Evolutionary conservation across 2,888 invertebrate genomes (phyloP), one percentile per base, ranked within the genome.

Genomic region (Caenorhabditis doughertyi): DNA sequence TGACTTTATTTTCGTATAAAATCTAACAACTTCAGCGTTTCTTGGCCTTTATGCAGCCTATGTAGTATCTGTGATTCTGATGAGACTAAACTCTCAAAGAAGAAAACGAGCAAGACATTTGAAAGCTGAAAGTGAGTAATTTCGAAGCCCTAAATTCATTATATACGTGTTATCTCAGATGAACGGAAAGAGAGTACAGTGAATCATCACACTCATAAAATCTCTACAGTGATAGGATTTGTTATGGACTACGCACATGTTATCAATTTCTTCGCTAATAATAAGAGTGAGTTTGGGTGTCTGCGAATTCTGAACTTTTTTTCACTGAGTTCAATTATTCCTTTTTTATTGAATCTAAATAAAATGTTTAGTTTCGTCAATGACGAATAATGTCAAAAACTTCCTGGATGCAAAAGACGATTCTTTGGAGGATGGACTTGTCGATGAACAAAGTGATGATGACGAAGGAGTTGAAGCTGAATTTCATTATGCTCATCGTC

Each of bases 11-110:
- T 7, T 35, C n/a, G 4, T 4, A n/a, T 2, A 49, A 18, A 13
- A 29, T 47, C 2, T 7, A 3, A 2, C 9, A 49, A n/a, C 83
- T 85, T 51, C 80, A 85, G 94, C 93, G 73, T 93, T 93, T 77
- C 91, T 94, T 35, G 80, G 90, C 3, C 88, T 93, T 29, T 94
- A 94, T 85, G 82, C 92, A 18, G 60, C 93, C 1, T 94, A 93
- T 87, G 93, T 93, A 83, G 79, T 89, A 21, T 92, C 93, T 11
- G 94, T 94, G 16, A 90, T 94, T 27, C 80, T 92, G 8, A 74
- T 81, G 74, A 27, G 74, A 13, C 9, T 73, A 18, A 80, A 80
- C 13, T 80, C 80, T 2, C 29, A 68, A 32, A 16, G 73, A 13
- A 21, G 80, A 27, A 80, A 80, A 25, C 29, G 42, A 39, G 51